Base-by-base conservation (phyloP, 2,888 invertebrate genomes). In the Drosophila paranaensis region DNA sequence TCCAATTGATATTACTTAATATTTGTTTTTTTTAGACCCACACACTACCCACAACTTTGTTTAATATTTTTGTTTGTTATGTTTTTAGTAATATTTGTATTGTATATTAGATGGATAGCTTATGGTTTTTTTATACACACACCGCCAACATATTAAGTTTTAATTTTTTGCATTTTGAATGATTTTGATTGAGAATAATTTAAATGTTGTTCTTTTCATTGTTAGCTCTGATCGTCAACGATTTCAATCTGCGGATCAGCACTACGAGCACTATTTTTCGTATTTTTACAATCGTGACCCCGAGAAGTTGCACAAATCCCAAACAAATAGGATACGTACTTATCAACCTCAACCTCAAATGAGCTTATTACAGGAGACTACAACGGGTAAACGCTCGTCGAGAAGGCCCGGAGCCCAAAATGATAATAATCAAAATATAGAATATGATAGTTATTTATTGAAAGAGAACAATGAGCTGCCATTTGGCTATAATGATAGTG, bases 241-340 rank as follows among this genome's bases (percentile, higher is more conserved):
- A 11, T 76, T 60, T 14, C 87, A 69, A n/a, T 69, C 85, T 11
- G 54, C 82, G 0, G 81, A 87, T 53, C 78, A 90, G 62, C 90
- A 90, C 60, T 91, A 91, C 73, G 84, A 88, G 30, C 91, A 90
- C 56, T 90, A 91, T 74, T 90, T 90, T 60, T 90, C 90, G 25
- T 90, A 91, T 63, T 91, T 89, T 67, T 90, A 91, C 53, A 89
- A 90, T 48, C 82, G 90, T 33, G 77, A 75, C n/a, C 46, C 71
- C 39, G 74, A 74, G 25, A 83, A 83, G 54, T 37, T 58, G 5
- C 42, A 70, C 13, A 86, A 86, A 33, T 54, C 65, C 35, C 50
- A 65, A 51, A 43, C 61, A 39, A 71, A 20, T 39, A 50, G 58
- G 16, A 54, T 72, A 61, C 50, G 57, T 46, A 67, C 60, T 51